Percentiles rank a stretch among this genome's conserved stretches.
phyloP scores from a whole-genome alignment of 2,888 invertebrate species.

The Nebria salina region DNA sequence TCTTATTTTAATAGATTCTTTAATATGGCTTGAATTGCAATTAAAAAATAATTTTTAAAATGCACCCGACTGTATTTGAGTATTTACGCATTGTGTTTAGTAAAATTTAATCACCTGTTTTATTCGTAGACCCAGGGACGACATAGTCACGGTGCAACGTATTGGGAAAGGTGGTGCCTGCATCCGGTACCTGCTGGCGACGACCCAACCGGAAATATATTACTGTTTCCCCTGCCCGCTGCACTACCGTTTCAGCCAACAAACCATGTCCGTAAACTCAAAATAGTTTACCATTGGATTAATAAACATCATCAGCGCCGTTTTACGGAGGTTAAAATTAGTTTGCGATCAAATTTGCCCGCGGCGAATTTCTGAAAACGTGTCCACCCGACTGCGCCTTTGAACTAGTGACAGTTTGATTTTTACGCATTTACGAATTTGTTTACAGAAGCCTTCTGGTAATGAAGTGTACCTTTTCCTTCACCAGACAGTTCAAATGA shows the following conservation, averaged over 20 bases:
- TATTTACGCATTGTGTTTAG: not conserved
- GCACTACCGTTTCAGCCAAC: not conserved
- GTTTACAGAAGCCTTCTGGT: not conserved
- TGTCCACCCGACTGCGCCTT: not conserved
- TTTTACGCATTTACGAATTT: not conserved
- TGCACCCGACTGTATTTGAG: not conserved
- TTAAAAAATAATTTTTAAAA: no score
- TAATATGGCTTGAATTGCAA: no score
- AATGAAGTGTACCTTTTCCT: no score
- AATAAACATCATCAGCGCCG: not conserved
- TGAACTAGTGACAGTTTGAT: not conserved
- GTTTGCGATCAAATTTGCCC: not conserved
- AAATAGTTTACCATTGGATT: not conserved
- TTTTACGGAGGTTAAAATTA: not conserved
- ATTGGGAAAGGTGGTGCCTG: slow-evolving; percentile 33
- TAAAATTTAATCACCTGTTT: slow-evolving; percentile 6
- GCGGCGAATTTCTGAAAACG: not conserved
- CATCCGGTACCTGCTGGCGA: slow-evolving; percentile 32
- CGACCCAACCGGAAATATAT: slow-evolving; percentile 30
- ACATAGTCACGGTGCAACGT: not conserved
- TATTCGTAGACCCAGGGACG: not conserved
- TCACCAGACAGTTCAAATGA: no score
- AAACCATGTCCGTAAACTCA: not conserved
- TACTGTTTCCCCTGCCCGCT: slow-evolving; percentile 6
- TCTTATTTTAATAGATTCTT: no score